phyloP scores from a whole-genome alignment of 2,888 invertebrate species.

The Sialis fuliginosa region DNA sequence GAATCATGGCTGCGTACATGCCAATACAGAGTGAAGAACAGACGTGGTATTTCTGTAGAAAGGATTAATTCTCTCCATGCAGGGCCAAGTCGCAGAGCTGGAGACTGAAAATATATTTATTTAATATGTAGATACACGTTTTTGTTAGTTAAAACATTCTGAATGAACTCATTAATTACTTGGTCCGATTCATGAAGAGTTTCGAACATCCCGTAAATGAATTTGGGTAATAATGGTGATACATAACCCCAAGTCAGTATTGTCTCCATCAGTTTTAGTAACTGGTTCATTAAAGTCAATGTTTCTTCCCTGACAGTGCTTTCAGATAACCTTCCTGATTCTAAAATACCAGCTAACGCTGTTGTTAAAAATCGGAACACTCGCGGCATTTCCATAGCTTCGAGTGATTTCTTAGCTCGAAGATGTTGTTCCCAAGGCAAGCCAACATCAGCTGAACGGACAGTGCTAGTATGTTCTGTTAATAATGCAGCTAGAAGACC shows the following conservation, averaged over 20 bases:
- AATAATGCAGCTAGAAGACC: conserved; percentile 66
- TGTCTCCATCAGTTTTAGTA: conserved; percentile 61
- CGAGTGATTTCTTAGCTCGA: conserved; percentile 68
- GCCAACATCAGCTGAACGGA: conserved; percentile 72
- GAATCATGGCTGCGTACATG: conserved; percentile 60
- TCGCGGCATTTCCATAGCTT: conserved; percentile 57
- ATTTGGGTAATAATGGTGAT: conserved; percentile 44
- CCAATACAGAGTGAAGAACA: conserved; percentile 70
- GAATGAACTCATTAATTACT: conserved; percentile 10
- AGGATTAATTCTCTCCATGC: conserved; percentile 63
- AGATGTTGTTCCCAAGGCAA: conserved; percentile 79
- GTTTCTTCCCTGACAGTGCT: conserved; percentile 31
- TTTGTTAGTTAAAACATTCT: conserved; percentile 23
- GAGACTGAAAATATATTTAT: conserved; percentile 29
- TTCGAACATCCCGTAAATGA: conserved; percentile 53
- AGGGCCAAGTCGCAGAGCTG: conserved; percentile 38
- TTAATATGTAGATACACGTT: conserved; percentile 36
- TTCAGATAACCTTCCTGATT: conserved; percentile 27
- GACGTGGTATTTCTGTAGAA: conserved; percentile 50
- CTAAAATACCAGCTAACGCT: conserved; percentile 39
- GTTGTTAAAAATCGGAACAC: conserved; percentile 59
- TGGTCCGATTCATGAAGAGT: conserved; percentile 49
- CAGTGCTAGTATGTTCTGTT: conserved; percentile 76
- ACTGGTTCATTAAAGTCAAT: conserved; percentile 42
- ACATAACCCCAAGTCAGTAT: conserved; percentile 71